Percentiles rank a stretch among this genome's conserved stretches.
Evolutionary conservation across 92 coral and sea anemone genomes (phyloP).

Genomic region (Umimayanthus kanabou): DNA sequence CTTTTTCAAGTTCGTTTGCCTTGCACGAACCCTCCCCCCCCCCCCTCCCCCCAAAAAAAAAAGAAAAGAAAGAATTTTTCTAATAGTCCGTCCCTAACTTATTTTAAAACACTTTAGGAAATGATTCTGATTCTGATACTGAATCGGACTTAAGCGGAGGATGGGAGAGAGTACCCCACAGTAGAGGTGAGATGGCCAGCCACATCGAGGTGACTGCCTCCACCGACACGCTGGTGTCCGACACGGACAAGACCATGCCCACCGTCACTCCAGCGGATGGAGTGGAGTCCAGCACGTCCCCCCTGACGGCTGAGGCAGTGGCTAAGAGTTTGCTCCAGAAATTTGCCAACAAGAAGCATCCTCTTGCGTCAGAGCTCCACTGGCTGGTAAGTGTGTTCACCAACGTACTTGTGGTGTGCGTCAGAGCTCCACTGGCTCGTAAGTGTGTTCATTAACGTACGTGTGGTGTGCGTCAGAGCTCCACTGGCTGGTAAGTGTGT

Average conservation of each 20-base stretch:
- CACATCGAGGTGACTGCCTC: conserved; percentile 48
- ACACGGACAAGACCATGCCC: conserved; percentile 8
- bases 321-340: conserved; percentile 89
- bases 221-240: conserved; percentile 59
- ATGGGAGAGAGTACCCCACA: conserved; percentile 70
- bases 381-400: conserved; percentile 70
- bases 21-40: no score
- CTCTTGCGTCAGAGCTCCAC: conserved; percentile 90
- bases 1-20: no score
- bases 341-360: conserved; percentile 85
- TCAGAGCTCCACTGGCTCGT: no score
- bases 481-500: no score
- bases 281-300: conserved; percentile 60
- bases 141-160: conserved; percentile 63
- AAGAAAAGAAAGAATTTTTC: no score
- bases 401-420: no score
- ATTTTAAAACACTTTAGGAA: not conserved
- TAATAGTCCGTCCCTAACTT: not conserved
- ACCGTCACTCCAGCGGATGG: conserved; percentile 27
- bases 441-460: no score
- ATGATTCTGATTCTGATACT: conserved; percentile 33
- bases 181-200: conserved; percentile 40
- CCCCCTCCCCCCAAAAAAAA: no score
- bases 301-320: conserved; percentile 93
- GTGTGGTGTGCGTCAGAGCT: no score